Base-by-base conservation (phyloP, 2,888 invertebrate genomes). In the Pogonocherus hispidulus region DNA sequence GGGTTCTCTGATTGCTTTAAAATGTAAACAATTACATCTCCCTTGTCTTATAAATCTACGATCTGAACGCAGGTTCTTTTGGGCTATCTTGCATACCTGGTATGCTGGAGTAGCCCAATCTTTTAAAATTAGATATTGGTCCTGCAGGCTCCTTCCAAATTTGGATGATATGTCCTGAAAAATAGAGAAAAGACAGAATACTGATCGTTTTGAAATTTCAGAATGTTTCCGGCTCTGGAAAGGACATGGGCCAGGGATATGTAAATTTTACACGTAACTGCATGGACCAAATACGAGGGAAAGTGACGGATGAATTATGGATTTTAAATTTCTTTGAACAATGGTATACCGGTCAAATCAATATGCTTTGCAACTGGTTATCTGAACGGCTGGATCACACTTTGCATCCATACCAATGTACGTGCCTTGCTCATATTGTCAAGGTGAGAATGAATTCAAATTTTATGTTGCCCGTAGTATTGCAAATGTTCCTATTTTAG, bases 181-280 rank as follows among this genome's bases (percentile, higher is more conserved):
- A n/a, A n/a, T n/a, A n/a, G n/a, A n/a, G n/a, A n/a, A n/a, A n/a
- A n/a, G n/a, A n/a, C n/a, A 2, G 46, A 27, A 18, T 57, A 35
- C 9, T 27, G 18, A n/a, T 19, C 4, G 22, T 8, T 27, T 27
- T 41, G 18, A 23, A 56, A 56, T 81, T 81, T 18, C 79, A 90
- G 87, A 97, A 96, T 87, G 96, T 97, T 66, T 96, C 96, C 3
- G 96, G 96, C 37, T 95, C 97, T 55, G 97, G 97, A 1, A 97
- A 97, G 85, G 98, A 99, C 86, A 92, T 98, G 86, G 99, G 99
- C 2, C 97, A 98, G 84, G 95, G 97, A 37, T 99, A 99, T 87
- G 97, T 99, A 59, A 97, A 96, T 87, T 99, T 99, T 86, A 95
- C 98, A 86, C 91, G 98, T 73, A 97, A 96, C 82, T 97, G 97